Percentiles rank a stretch among this genome's conserved stretches.
These are phyloP conservation scores for Streptopelia turtur DNA, from an alignment of 2,797 vertebrate genomes.

Conservation along the genomic window DNA sequence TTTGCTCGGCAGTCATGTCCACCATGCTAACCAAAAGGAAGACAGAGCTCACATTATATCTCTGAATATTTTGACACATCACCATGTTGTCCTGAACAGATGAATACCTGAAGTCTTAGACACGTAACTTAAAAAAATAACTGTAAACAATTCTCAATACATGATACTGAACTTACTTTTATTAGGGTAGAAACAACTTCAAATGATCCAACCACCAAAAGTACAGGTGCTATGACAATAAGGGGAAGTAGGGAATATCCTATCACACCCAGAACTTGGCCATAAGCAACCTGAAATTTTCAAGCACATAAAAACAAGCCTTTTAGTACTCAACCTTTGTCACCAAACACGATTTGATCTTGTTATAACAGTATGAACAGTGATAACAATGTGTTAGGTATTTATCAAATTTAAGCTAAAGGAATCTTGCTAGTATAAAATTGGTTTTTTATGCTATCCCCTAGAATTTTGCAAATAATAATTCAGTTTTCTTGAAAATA, in stretches of 20 bases:
- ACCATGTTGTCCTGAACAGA: background rate
- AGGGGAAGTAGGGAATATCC: constrained; percentile 98
- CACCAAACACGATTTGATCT: background rate
- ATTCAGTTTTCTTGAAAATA: background rate
- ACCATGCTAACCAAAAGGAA: background rate
- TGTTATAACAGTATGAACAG: background rate
- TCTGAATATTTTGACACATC: background rate
- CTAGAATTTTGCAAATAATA: background rate
- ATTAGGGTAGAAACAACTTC: constrained; percentile 92
- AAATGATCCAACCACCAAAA: constrained; percentile 91
- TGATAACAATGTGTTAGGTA: accelerated
- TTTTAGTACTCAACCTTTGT: background rate
- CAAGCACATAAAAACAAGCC: constrained; percentile 25
- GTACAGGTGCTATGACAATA: constrained; percentile 94
- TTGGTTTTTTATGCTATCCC: background rate
- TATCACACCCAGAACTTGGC: constrained; percentile 97
- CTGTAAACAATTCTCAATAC: background rate
- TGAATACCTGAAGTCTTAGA: background rate
- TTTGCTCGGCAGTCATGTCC: background rate
- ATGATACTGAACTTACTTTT: constrained; percentile 85
- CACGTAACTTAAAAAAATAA: background rate
- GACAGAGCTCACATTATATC: background rate
- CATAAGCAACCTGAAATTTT: constrained; percentile 92
- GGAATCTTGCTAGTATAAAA: background rate
- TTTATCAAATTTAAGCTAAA: background rate